phyloP scores from a whole-genome alignment of 2,113 vertebrate species.

The Anthoscopus minutus region DNA sequence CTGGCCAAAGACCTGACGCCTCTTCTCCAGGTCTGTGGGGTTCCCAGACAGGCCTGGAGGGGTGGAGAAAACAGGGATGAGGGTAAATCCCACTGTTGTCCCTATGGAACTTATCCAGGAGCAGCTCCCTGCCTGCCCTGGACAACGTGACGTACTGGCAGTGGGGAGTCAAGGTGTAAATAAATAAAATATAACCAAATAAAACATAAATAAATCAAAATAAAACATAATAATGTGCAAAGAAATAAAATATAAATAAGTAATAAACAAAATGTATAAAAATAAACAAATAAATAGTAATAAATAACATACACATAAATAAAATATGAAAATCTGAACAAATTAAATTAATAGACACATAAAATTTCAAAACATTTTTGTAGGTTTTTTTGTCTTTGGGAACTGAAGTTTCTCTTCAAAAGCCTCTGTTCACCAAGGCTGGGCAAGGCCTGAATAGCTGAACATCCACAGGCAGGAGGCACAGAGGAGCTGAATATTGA shows the following conservation, averaged over 20 bases:
- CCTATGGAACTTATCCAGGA: not conserved
- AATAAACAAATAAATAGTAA: not conserved
- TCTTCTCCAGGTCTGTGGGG: constrained; percentile 87
- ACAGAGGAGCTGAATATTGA: too few species aligned
- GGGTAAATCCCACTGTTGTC: fast-evolving
- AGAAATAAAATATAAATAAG: too few species aligned
- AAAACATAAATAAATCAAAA: not conserved
- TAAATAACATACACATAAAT: not conserved
- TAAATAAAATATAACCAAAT: not conserved
- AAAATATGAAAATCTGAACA: too few species aligned
- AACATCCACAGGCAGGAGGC: too few species aligned
- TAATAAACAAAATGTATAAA: too few species aligned
- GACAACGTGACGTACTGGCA: not conserved
- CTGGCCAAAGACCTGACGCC: constrained; percentile 80
- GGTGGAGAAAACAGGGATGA: not conserved
- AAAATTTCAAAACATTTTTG: too few species aligned
- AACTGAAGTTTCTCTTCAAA: too few species aligned
- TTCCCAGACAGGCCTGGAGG: constrained; percentile 86
- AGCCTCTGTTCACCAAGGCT: too few species aligned
- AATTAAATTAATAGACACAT: not conserved
- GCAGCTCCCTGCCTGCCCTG: not conserved
- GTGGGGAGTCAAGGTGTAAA: not conserved
- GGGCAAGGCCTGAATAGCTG: too few species aligned
- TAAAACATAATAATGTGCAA: too few species aligned
- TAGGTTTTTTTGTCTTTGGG: too few species aligned